Conservation (phyloP, 2,113 vertebrate species). For the Gambusia affinis region DNA sequence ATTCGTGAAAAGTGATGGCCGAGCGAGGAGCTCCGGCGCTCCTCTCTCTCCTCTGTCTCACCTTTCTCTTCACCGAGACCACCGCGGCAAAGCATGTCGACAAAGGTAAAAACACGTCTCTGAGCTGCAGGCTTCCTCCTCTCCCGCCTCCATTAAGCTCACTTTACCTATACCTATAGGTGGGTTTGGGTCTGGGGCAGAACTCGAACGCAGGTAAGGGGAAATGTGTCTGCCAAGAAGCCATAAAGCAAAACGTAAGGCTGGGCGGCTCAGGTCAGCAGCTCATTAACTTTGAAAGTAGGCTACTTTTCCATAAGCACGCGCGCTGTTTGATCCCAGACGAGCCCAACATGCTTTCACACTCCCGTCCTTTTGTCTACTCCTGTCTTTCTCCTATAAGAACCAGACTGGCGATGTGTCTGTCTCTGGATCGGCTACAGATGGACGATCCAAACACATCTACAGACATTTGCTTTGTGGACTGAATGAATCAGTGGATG, state of each 20-base stretch:
- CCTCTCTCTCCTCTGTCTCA: constrained; percentile 83
- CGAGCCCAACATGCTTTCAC: constrained; percentile 33
- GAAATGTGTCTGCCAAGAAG: not conserved
- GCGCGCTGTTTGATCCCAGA: not conserved
- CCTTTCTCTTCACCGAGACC: constrained; percentile 70
- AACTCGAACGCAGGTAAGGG: not conserved
- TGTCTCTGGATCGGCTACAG: not conserved
- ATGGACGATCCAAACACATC: not conserved
- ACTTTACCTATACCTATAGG: constrained; percentile 32
- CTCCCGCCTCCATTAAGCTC: not conserved
- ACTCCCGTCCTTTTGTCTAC: constrained; percentile 54
- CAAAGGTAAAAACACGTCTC: constrained; percentile 75
- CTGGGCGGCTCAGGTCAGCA: constrained; percentile 25
- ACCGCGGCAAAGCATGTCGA: constrained; percentile 75
- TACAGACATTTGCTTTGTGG: not conserved
- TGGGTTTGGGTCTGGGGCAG: constrained; percentile 5
- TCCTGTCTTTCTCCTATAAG: not conserved
- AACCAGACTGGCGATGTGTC: not conserved
- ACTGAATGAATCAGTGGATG: not conserved
- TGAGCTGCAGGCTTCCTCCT: not conserved
- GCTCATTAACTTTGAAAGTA: constrained; percentile 50
- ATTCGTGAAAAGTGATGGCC: constrained; percentile 83
- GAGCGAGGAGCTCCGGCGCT: constrained; percentile 84
- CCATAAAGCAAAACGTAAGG: not conserved
- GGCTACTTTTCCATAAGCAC: constrained; percentile 10